Conservation (phyloP, 2,888 invertebrate genomes). For the Agrotis ipsilon region DNA sequence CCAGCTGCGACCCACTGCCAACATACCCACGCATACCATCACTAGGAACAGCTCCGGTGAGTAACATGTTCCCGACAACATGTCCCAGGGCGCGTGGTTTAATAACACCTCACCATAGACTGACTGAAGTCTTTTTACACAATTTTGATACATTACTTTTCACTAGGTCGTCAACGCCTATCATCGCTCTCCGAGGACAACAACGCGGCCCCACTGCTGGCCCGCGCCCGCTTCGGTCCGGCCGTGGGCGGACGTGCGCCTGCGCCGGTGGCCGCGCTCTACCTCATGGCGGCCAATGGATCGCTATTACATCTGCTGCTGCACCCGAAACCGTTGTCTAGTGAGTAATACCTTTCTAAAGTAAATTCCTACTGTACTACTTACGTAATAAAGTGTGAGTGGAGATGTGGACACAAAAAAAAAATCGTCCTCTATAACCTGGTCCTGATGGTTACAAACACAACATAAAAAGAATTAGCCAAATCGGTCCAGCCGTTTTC, state of each 20-base stretch:
- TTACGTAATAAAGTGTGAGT: too few relatives aligned
- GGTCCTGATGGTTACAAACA: too few relatives aligned
- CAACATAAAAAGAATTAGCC: too few relatives aligned
- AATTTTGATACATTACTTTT: too few relatives aligned
- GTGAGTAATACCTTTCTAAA: conserved; percentile 66
- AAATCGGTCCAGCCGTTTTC: too few relatives aligned
- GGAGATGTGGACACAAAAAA: too few relatives aligned
- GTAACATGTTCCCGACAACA: neutral
- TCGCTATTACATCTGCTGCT: conserved; percentile 97
- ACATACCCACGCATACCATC: conserved; percentile 88
- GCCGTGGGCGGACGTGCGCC: conserved; percentile 82
- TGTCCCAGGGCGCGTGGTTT: too few relatives aligned
- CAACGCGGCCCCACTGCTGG: conserved; percentile 93
- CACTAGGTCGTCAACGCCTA: conserved; percentile 93
- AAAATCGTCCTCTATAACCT: too few relatives aligned
- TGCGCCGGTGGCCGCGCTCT: conserved; percentile 94
- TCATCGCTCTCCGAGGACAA: conserved; percentile 93
- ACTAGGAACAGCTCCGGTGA: conserved; percentile 89
- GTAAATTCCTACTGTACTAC: too few relatives aligned
- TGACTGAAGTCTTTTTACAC: too few relatives aligned
- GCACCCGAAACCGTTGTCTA: conserved; percentile 93
- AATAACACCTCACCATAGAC: too few relatives aligned
- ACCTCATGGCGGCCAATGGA: conserved; percentile 97
- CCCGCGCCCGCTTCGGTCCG: conserved; percentile 92
- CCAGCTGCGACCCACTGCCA: conserved; percentile 94